phyloP scores from a whole-genome alignment of 2,797 vertebrate genomes.

The Dromococcyx pavoninus region DNA sequence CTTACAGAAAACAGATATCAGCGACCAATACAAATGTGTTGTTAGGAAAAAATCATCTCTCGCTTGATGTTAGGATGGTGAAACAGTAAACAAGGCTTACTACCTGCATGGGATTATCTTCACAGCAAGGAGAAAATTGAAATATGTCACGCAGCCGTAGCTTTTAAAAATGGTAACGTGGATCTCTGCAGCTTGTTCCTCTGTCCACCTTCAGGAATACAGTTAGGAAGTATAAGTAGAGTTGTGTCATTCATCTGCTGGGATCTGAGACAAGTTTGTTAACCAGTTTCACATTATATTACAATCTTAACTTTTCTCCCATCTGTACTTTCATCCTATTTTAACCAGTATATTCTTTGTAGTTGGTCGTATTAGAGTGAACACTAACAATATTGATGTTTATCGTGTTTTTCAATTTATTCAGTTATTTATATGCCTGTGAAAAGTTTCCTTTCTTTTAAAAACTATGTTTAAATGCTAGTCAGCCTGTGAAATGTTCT shows the following conservation, averaged over 20 bases:
- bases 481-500: not conserved
- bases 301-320: not conserved
- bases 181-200: not conserved
- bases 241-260: not conserved
- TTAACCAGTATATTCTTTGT: not conserved
- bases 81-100: not conserved
- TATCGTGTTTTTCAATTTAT: not conserved
- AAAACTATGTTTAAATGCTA: not conserved
- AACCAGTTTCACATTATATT: not conserved
- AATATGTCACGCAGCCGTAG: not conserved
- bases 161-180: not conserved
- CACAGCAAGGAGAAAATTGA: not conserved
- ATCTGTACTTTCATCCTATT: not conserved
- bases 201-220: not conserved
- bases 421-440: not conserved
- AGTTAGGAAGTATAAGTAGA: not conserved
- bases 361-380: not conserved
- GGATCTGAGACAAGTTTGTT: not conserved
- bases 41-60: not conserved
- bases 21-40: not conserved
- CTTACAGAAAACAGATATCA: not conserved
- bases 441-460: not conserved
- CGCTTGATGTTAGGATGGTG: not conserved
- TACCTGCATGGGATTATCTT: not conserved
- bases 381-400: not conserved